These are phyloP conservation scores for Tokudaia muenninki DNA, from an alignment of 2,797 vertebrate genomes.

Conservation along the genomic window DNA sequence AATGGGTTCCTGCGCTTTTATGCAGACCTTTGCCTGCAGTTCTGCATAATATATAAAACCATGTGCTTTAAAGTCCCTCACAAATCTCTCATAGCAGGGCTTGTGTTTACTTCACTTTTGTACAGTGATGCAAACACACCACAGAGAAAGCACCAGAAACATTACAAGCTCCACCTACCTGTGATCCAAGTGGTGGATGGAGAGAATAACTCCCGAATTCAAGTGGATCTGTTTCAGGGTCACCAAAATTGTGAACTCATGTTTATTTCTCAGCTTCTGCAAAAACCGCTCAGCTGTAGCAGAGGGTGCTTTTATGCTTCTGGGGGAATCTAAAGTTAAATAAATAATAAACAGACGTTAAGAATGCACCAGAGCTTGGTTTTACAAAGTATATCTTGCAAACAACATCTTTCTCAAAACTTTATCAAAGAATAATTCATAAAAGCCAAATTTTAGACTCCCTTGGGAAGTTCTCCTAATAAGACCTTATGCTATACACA, in stretches of 20 bases:
- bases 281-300: conserved; percentile 93
- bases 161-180: conserved; percentile 89
- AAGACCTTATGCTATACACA: neutral
- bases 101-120: conserved; percentile 47
- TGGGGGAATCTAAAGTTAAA: conserved; percentile 91
- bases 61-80: conserved; percentile 24
- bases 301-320: conserved; percentile 94
- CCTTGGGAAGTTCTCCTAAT: neutral
- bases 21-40: conserved; percentile 47
- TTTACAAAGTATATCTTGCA: conserved; percentile 27
- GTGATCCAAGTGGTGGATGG: conserved; percentile 96
- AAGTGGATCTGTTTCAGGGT: conserved; percentile 95
- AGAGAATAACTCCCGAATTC: conserved; percentile 98
- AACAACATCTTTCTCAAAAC: conserved; percentile 29
- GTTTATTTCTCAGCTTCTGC: conserved; percentile 96
- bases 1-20: conserved; percentile 43
- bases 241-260: conserved; percentile 95
- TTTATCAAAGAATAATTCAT: conserved; percentile 44
- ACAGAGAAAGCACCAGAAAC: conserved; percentile 12
- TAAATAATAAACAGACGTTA: conserved; percentile 39
- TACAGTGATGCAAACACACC: conserved; percentile 29
- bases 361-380: conserved; percentile 44
- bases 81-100: neutral
- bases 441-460: conserved; percentile 12
- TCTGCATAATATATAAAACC: conserved; percentile 51